Evolutionary conservation across 2,888 invertebrate species (phyloP).

Genomic region (Mechanitis mazaeus): DNA sequence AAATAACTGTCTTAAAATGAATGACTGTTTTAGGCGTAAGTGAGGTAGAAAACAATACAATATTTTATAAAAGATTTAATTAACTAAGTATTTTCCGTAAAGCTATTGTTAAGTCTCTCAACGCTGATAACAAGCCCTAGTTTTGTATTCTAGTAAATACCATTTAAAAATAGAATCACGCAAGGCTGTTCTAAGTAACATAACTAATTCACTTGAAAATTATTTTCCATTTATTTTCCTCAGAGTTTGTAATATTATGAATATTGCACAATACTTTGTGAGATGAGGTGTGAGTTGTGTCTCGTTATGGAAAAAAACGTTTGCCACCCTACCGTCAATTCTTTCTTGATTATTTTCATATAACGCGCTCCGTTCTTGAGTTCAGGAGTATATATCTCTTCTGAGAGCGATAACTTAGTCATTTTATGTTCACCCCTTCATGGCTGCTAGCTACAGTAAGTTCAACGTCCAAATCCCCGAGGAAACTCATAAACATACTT

Average conservation of each 20-base stretch:
- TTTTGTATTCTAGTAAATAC: slow-evolving; percentile 8
- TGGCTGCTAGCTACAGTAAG: slow-evolving; percentile 57
- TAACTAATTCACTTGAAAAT: neutral
- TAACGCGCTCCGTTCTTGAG: slow-evolving; percentile 61
- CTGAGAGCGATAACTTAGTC: slow-evolving; percentile 74
- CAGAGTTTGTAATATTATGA: neutral
- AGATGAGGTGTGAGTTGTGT: neutral
- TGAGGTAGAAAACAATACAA: too few species aligned
- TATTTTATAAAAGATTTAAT: neutral
- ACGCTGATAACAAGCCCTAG: slow-evolving; percentile 2
- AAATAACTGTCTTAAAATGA: slow-evolving; percentile 6
- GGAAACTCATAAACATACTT: slow-evolving; percentile 64
- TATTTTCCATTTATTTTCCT: neutral
- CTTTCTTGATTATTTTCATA: slow-evolving; percentile 70
- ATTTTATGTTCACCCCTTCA: slow-evolving; percentile 72
- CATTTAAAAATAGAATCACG: slow-evolving; percentile 28
- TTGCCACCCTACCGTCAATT: slow-evolving; percentile 42
- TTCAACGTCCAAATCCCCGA: slow-evolving; percentile 62
- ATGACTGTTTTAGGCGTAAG: neutral
- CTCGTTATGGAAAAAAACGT: neutral
- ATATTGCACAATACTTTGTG: neutral
- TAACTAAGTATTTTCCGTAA: neutral
- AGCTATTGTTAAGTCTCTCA: neutral
- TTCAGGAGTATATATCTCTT: slow-evolving; percentile 72
- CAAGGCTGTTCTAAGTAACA: neutral